These are phyloP conservation scores for Podotricha telesiphe DNA, from an alignment of 2,888 invertebrate species.

Conservation along the genomic window DNA sequence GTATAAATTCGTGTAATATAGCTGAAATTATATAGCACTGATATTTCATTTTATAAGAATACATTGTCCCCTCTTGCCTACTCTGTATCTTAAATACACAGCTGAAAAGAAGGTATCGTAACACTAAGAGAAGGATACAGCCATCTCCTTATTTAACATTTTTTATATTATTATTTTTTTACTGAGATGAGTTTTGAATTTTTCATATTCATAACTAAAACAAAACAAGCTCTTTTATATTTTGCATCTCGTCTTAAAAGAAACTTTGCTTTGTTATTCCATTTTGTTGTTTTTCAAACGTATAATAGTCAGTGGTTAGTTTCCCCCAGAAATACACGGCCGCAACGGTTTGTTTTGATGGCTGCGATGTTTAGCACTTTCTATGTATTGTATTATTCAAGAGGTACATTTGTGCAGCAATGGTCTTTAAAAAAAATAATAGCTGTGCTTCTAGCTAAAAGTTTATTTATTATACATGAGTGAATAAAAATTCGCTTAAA, in stretches of 20 bases:
- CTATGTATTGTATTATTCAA: slow-evolving; percentile 24
- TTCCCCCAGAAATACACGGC: slow-evolving; percentile 32
- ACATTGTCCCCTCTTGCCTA: slow-evolving; percentile 43
- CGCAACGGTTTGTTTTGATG: slow-evolving; percentile 32
- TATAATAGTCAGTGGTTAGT: slow-evolving; percentile 27
- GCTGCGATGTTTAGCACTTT: slow-evolving; percentile 24
- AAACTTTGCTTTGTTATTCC: slow-evolving; percentile 28
- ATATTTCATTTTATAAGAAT: neutral
- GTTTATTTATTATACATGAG: neutral
- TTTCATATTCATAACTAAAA: slow-evolving; percentile 57
- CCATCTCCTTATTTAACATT: slow-evolving; percentile 74
- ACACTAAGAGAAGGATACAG: slow-evolving; percentile 65
- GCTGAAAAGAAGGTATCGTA: slow-evolving; percentile 69
- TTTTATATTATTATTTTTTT: slow-evolving; percentile 70
- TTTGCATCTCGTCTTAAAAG: slow-evolving; percentile 37
- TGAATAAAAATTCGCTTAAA: slow-evolving; percentile 32
- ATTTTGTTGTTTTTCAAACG: slow-evolving; percentile 34
- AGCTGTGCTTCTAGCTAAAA: slow-evolving; percentile 18
- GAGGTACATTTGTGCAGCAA: slow-evolving; percentile 26
- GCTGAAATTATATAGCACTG: too few relatives aligned
- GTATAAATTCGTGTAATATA: neutral
- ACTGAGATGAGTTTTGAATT: slow-evolving; percentile 65
- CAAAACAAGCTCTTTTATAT: slow-evolving; percentile 50
- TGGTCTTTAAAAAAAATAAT: slow-evolving; percentile 10
- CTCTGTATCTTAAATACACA: slow-evolving; percentile 63